Evolutionary conservation across 1,140 invertebrate genomes (phyloP).

Genomic region (Phocides pigmalion): DNA sequence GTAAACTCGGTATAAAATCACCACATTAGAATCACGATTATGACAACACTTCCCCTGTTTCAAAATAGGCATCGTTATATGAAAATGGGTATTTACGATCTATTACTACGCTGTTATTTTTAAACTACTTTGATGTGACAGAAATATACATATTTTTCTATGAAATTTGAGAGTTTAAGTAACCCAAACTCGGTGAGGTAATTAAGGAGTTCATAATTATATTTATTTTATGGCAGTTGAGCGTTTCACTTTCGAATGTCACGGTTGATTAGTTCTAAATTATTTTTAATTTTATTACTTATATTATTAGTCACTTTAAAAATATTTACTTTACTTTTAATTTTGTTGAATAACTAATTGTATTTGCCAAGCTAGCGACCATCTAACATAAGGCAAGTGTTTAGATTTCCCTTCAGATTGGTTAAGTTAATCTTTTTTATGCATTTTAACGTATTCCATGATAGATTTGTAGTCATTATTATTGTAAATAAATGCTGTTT

Average conservation of each 20-base stretch:
- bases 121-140: constrained; percentile 15
- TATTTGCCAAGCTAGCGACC: too few species aligned
- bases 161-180: constrained; percentile 12
- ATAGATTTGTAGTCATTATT: too few species aligned
- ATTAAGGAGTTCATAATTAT: constrained; percentile 18
- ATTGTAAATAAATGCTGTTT: too few species aligned
- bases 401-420: too few species aligned
- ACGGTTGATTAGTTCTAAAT: too few species aligned
- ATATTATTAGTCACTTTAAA: too few species aligned
- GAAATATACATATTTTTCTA: constrained; percentile 22
- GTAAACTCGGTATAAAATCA: neutral
- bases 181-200: constrained; percentile 6
- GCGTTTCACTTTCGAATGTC: constrained; percentile 8
- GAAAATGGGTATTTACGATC: constrained; percentile 3
- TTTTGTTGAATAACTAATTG: too few species aligned
- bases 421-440: too few species aligned
- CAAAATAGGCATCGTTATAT: neutral
- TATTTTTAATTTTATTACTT: neutral
- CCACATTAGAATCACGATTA: neutral
- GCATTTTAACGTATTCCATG: too few species aligned
- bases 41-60: neutral
- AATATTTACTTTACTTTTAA: too few species aligned
- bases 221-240: constrained; percentile 30
- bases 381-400: too few species aligned
- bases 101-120: constrained; percentile 11